These are phyloP conservation scores for Epinotia bilunana DNA, from an alignment of 2,888 invertebrate genomes.

Conservation along the genomic window DNA sequence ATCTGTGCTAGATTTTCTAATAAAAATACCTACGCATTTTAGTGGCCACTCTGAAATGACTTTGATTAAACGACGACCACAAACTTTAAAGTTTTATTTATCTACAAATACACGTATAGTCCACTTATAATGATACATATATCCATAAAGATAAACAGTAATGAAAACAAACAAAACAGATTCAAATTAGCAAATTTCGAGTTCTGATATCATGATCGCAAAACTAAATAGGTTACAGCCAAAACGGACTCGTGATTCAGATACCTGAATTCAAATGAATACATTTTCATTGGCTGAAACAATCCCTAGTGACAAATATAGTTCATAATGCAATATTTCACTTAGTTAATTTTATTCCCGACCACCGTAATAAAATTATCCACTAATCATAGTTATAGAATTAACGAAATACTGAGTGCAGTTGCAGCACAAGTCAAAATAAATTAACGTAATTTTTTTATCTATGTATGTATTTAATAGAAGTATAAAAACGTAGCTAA, in stretches of 20 bases:
- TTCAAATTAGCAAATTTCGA: neutral
- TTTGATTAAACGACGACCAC: too few relatives aligned
- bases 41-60: too few relatives aligned
- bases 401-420: neutral
- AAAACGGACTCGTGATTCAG: neutral
- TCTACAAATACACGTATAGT: neutral
- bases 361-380: neutral
- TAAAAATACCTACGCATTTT: neutral
- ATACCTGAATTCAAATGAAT: neutral
- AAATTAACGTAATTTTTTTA: neutral
- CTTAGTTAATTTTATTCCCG: neutral
- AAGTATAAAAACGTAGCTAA: too few relatives aligned
- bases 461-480: too few relatives aligned
- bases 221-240: neutral
- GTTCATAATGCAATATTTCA: neutral
- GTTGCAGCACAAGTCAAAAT: neutral
- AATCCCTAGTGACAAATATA: neutral
- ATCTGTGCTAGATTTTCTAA: too few relatives aligned
- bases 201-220: neutral
- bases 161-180: neutral
- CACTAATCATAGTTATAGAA: neutral
- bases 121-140: neutral
- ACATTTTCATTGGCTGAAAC: neutral
- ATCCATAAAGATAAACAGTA: neutral
- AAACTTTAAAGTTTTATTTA: neutral